Percentiles rank a stretch among this genome's conserved stretches.
Conservation (phyloP, 1,140 invertebrate genomes). For the Drosophila prosaltans region DNA sequence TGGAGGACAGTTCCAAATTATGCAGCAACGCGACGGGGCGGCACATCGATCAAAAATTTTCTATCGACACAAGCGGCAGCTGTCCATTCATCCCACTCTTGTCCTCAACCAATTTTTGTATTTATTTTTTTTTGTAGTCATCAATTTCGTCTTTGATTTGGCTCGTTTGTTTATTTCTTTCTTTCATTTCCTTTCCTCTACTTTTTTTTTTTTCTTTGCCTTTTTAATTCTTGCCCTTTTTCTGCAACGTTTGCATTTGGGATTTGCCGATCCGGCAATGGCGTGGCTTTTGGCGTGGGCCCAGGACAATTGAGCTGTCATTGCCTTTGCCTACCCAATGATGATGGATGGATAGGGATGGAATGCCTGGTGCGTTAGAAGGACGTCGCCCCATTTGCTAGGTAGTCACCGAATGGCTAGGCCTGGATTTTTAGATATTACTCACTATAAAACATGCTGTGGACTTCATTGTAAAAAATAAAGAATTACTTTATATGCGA, state of each 20-base stretch:
- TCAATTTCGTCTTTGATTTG: constrained; percentile 66
- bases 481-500: background rate
- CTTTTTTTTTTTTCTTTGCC: constrained; percentile 1
- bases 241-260: constrained; percentile 73
- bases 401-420: background rate
- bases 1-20: constrained; percentile 55
- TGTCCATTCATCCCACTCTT: constrained; percentile 32
- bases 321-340: constrained; percentile 12
- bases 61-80: constrained; percentile 23
- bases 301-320: constrained; percentile 61
- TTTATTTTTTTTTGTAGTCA: constrained; percentile 50
- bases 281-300: constrained; percentile 36
- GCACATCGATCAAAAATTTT: constrained; percentile 61
- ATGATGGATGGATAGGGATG: constrained; percentile 62
- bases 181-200: constrained; percentile 7
- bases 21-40: constrained; percentile 47
- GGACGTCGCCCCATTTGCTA: no score
- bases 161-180: constrained; percentile 27
- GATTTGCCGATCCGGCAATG: constrained; percentile 44
- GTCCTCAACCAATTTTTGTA: constrained; percentile 32
- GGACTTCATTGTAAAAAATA: background rate
- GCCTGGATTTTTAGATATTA: constrained; percentile 27
- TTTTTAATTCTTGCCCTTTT: constrained; percentile 66
- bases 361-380: background rate
- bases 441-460: background rate